Conservation (phyloP, 35 echinoderm and acorn worm genomes). For the Hemicentrotus pulcherrimus region DNA sequence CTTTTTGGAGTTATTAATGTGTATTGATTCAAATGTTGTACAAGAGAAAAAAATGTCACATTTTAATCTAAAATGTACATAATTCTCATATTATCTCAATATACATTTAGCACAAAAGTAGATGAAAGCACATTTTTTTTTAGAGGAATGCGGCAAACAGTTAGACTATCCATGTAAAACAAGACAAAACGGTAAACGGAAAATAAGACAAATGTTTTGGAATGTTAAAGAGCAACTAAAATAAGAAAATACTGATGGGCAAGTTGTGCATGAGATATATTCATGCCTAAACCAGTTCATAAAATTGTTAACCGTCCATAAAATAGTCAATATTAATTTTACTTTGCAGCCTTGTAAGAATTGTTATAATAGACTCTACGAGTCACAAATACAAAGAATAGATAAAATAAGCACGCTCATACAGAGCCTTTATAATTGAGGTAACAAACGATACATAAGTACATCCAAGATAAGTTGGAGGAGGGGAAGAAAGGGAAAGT, state of each 20-base stretch:
- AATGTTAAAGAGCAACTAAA: not conserved
- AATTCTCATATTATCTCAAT: not conserved
- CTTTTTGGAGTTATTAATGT: not conserved
- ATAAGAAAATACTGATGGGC: not conserved
- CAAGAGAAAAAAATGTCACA: not conserved
- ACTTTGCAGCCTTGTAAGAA: not conserved
- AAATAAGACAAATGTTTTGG: not conserved
- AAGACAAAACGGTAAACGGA: not conserved
- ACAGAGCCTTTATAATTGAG: too few relatives aligned
- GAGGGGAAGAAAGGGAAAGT: too few relatives aligned
- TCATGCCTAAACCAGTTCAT: not conserved
- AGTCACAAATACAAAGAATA: too few relatives aligned
- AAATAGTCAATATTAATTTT: not conserved
- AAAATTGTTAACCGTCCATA: not conserved
- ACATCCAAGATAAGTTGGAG: too few relatives aligned
- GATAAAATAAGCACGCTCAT: too few relatives aligned
- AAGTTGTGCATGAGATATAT: not conserved
- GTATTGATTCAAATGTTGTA: not conserved
- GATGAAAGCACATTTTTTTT: not conserved
- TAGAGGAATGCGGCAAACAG: not conserved
- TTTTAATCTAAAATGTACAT: too few relatives aligned
- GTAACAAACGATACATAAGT: too few relatives aligned
- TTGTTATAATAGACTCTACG: not conserved
- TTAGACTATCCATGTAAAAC: not conserved
- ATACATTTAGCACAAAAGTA: slow-evolving; percentile 13